These are phyloP conservation scores for Lasius platythorax DNA, from an alignment of 2,888 invertebrate species.

Conservation along the genomic window DNA sequence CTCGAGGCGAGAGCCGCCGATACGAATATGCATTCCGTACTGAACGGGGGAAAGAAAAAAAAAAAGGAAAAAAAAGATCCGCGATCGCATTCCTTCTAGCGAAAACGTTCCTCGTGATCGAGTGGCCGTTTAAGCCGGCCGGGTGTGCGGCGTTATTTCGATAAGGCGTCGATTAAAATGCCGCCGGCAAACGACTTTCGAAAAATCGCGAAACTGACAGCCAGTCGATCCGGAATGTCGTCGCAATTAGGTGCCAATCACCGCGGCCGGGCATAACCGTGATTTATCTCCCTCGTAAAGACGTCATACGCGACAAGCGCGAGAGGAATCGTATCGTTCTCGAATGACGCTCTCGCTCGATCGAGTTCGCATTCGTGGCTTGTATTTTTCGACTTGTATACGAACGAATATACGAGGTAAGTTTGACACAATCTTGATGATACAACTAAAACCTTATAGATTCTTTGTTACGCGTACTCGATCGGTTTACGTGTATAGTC, in stretches of 20 bases:
- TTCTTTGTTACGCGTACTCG: background rate
- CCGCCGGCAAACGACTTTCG: constrained; percentile 47
- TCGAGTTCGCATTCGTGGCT: constrained; percentile 15
- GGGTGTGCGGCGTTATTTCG: constrained; percentile 34
- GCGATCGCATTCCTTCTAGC: constrained; percentile 49
- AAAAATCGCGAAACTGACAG: constrained; percentile 56
- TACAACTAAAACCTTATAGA: background rate
- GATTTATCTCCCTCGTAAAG: constrained; percentile 58
- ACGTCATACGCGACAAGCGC: constrained; percentile 46
- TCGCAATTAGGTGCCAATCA: constrained; percentile 59
- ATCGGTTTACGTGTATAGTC: background rate
- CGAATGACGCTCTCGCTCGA: constrained; percentile 25
- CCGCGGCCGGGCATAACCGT: constrained; percentile 49
- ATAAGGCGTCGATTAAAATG: constrained; percentile 57
- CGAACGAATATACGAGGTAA: constrained; percentile 1
- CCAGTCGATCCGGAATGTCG: constrained; percentile 53
- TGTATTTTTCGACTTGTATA: constrained; percentile 18
- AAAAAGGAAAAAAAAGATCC: background rate
- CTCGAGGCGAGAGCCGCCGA: constrained; percentile 61
- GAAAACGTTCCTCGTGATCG: constrained; percentile 43
- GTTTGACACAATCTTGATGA: constrained; percentile 1
- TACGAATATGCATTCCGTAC: constrained; percentile 66
- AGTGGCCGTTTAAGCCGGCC: constrained; percentile 55
- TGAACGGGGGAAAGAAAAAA: constrained; percentile 19
- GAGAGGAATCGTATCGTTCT: constrained; percentile 51